phyloP scores from a whole-genome alignment of 2,888 invertebrate species.

The Lithophane ornitopus region DNA sequence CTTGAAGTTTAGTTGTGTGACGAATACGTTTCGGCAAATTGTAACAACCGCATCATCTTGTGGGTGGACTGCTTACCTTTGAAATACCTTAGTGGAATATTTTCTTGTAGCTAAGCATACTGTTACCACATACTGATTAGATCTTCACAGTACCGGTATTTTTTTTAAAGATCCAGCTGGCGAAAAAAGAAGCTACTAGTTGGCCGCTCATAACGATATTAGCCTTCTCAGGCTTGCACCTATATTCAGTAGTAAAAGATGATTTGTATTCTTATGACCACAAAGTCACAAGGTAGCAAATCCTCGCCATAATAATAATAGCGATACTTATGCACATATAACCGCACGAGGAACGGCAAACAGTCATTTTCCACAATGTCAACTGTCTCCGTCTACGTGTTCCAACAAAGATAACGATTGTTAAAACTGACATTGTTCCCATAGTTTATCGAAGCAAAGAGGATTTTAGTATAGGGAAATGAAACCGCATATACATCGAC shows the following conservation, averaged over 20 bases:
- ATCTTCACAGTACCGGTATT: neutral
- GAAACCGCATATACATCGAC: neutral
- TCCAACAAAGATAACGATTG: conserved; percentile 34
- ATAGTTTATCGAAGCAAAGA: neutral
- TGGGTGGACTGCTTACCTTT: conserved; percentile 35
- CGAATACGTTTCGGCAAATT: conserved; percentile 55
- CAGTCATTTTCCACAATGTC: conserved; percentile 18
- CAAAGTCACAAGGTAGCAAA: conserved; percentile 6
- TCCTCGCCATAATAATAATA: neutral
- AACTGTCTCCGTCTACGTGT: conserved; percentile 24
- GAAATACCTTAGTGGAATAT: conserved; percentile 10
- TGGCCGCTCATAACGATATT: neutral
- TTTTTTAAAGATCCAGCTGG: neutral
- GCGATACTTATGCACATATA: conserved; percentile 12
- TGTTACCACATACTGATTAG: neutral
- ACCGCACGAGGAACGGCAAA: conserved; percentile 26
- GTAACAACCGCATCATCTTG: conserved; percentile 48
- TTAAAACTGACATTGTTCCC: conserved; percentile 33
- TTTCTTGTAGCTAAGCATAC: neutral
- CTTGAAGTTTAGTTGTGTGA: conserved; percentile 58
- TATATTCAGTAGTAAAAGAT: neutral
- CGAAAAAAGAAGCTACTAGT: neutral
- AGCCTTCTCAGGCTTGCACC: neutral
- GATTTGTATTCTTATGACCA: neutral
- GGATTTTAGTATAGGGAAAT: conserved; percentile 17